phyloP scores from a whole-genome alignment of 2,797 vertebrate genomes.

The Spatula versicolor region DNA sequence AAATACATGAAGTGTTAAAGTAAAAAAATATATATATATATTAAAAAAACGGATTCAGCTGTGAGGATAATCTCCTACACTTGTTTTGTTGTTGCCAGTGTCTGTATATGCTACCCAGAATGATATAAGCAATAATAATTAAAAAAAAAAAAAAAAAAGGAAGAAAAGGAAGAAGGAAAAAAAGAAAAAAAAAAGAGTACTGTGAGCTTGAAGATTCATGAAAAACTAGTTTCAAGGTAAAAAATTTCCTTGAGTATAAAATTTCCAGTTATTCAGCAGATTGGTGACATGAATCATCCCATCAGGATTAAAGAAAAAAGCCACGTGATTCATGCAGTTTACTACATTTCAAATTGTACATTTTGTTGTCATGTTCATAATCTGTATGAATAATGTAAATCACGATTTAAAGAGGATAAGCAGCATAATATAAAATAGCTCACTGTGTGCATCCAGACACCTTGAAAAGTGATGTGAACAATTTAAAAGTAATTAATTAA shows the following conservation, averaged over 20 bases:
- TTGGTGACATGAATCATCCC: not conserved
- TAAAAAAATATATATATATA: not conserved
- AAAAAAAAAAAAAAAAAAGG: too few species aligned
- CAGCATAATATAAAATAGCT: not conserved
- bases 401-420: not conserved
- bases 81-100: not conserved
- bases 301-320: not conserved
- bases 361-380: not conserved
- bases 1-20: not conserved
- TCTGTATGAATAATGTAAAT: not conserved
- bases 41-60: not conserved
- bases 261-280: not conserved
- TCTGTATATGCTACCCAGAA: not conserved
- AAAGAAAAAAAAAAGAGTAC: not conserved
- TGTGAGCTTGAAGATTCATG: not conserved
- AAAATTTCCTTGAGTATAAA: not conserved
- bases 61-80: not conserved
- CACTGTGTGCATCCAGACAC: not conserved
- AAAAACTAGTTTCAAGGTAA: not conserved
- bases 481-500: not conserved
- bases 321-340: not conserved
- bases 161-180: not conserved
- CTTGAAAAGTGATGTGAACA: not conserved
- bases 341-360: not conserved
- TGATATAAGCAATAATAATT: not conserved